Percentiles rank a stretch among this genome's conserved stretches.
Evolutionary conservation across 2,888 invertebrate genomes (phyloP).

Genomic region (Pinctada fucata): DNA sequence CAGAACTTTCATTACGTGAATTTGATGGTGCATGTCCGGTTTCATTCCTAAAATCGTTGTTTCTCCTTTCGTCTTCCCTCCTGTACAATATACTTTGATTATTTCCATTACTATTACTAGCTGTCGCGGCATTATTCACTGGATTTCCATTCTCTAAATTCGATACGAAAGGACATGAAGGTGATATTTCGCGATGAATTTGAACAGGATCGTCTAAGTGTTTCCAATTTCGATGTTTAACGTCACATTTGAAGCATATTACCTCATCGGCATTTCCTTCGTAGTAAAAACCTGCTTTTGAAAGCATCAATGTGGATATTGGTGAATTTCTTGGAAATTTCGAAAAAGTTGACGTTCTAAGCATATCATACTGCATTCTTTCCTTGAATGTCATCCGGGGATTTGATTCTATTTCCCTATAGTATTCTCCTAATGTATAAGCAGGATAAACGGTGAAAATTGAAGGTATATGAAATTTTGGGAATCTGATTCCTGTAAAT

Average conservation of each 20-base stretch:
- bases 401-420: constrained; percentile 8
- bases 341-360: constrained; percentile 7
- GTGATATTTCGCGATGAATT: constrained; percentile 19
- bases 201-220: constrained; percentile 16
- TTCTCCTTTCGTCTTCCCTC: too few species aligned
- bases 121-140: too few species aligned
- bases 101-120: too few species aligned
- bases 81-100: too few species aligned
- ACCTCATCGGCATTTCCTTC: constrained; percentile 24
- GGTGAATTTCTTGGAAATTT: constrained; percentile 12
- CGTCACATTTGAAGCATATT: constrained; percentile 23
- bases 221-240: constrained; percentile 11
- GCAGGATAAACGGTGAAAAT: neutral
- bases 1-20: too few species aligned
- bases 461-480: neutral
- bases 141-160: neutral
- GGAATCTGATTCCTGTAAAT: neutral
- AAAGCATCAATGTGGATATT: constrained; percentile 6
- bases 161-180: constrained; percentile 15
- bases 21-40: too few species aligned
- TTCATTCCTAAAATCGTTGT: too few species aligned
- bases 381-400: constrained; percentile 8
- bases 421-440: neutral
- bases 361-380: constrained; percentile 19
- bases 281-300: constrained; percentile 30